Conservation (phyloP, 2,888 invertebrate species). For the Bombylius major region DNA sequence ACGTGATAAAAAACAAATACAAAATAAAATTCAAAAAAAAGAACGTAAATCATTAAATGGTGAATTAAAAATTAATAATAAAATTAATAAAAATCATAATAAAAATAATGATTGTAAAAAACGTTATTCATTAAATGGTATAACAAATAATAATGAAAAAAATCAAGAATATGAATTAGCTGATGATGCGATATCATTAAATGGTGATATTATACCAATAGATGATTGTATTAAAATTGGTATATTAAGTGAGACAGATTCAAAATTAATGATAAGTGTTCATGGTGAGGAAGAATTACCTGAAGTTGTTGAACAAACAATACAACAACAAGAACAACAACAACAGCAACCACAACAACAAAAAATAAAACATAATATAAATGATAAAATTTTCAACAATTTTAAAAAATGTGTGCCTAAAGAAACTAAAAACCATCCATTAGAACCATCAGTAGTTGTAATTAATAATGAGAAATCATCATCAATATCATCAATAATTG, state of each 20-base stretch:
- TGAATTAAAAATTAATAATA: not conserved
- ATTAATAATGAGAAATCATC: slow-evolving; percentile 1
- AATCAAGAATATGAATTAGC: slow-evolving; percentile 43
- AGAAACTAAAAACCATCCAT: slow-evolving; percentile 29
- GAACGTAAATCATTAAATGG: slow-evolving; percentile 8
- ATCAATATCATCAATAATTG: slow-evolving; percentile 7
- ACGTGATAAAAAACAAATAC: slow-evolving; percentile 6
- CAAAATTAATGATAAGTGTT: slow-evolving; percentile 40
- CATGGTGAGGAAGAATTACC: slow-evolving; percentile 62
- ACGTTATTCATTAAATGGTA: slow-evolving; percentile 16
- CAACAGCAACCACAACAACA: not conserved
- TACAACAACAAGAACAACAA: slow-evolving; percentile 22
- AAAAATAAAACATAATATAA: not conserved
- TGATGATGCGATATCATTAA: slow-evolving; percentile 40
- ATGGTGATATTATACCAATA: slow-evolving; percentile 23
- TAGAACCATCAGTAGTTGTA: slow-evolving; percentile 20
- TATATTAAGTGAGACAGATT: slow-evolving; percentile 37
- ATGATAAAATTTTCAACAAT: not conserved
- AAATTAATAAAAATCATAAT: not conserved
- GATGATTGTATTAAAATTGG: slow-evolving; percentile 37
- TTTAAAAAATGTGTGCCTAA: slow-evolving; percentile 28
- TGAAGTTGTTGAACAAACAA: slow-evolving; percentile 37
- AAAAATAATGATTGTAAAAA: slow-evolving; percentile 10
- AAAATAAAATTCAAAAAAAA: slow-evolving; percentile 10
- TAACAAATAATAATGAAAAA: slow-evolving; percentile 17